Base-by-base conservation (phyloP, 2,113 vertebrate genomes). In the Chloropsis hardwickii region DNA sequence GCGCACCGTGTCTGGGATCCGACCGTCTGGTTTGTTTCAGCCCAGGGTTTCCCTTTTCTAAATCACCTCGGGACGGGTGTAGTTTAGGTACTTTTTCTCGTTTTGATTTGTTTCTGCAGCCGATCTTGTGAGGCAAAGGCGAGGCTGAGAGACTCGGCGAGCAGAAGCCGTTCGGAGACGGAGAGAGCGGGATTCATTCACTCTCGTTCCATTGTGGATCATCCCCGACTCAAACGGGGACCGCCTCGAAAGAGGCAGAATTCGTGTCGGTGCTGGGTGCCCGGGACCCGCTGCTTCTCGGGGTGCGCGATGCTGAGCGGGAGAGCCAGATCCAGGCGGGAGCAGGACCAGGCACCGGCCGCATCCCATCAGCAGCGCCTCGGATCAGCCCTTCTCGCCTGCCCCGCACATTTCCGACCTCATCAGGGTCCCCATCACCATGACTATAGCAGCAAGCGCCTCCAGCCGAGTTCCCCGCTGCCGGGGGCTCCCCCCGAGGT, bases 21-120 rank as follows among this genome's bases (percentile, higher is more conserved):
- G 1, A 58, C 62, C 88, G 21, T 57, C 79, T 92, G 92, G 29
- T 92, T 92, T 85, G 29, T 42, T 77, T 96, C 88, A 86, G 18
- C 10, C 42, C 86, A 28, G 42, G 67, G 37, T 77, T 88, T 90
- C 76, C 58, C 79, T 86, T 86, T 83, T 1, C 76, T 77, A 58
- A 88, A 88, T 48, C 27, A 10, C 73, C 83, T 90, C 76, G 37
- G 62, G 54, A 50, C 35, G 62, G 33, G 54, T 66, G 47, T n/a
- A 57, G 35, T 94, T 83, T 23, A 39, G 86, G 58, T 62, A 15
- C 42, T 95, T 92, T 93, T 96, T 86, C 90, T 95, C 94, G 94
- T 95, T 96, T 96, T 81, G 71, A 73, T 70, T 54, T 29, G 4
- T 92, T 97, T 82, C 86, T 50, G 82, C 85, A 57, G 87, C 44